These are phyloP conservation scores for Tarsius wallacei DNA, from an alignment of 2,797 vertebrate genomes.

Conservation along the genomic window DNA sequence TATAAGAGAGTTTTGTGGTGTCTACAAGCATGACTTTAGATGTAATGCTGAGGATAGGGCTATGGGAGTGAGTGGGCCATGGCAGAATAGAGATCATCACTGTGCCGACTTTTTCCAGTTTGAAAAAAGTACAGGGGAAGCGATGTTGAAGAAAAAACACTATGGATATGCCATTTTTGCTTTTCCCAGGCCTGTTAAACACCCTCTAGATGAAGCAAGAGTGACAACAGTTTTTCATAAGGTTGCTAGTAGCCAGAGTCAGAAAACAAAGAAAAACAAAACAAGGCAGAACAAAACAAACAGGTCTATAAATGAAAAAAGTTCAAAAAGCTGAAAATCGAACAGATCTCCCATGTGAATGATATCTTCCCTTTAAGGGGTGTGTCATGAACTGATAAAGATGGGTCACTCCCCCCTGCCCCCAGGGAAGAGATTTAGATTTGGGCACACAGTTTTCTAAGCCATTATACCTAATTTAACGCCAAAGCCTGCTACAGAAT, in stretches of 20 bases:
- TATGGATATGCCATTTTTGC: not conserved
- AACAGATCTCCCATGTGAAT: not conserved
- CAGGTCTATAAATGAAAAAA: slow-evolving; percentile 9
- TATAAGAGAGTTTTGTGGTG: not conserved
- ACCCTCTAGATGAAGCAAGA: not conserved
- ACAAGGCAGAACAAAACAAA: not conserved
- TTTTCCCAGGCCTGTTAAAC: not conserved
- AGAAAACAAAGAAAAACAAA: slow-evolving; percentile 21
- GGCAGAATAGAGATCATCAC: not conserved
- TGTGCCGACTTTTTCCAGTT: not conserved
- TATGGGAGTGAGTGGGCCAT: not conserved
- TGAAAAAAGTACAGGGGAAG: not conserved
- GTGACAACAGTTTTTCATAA: not conserved
- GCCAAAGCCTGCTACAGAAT: not conserved
- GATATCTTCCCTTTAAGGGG: not conserved
- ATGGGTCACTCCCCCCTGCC: not conserved
- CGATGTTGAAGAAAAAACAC: not conserved
- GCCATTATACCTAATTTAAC: not conserved
- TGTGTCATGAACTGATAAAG: not conserved
- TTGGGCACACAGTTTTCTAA: slow-evolving; percentile 9
- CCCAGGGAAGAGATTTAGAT: not conserved
- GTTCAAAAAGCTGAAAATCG: not conserved
- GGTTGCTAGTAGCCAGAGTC: not conserved
- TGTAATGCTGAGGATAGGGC: not conserved
- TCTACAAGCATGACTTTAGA: not conserved